phyloP scores from a whole-genome alignment of 2,888 invertebrate genomes.

The Drosophila cracens region DNA sequence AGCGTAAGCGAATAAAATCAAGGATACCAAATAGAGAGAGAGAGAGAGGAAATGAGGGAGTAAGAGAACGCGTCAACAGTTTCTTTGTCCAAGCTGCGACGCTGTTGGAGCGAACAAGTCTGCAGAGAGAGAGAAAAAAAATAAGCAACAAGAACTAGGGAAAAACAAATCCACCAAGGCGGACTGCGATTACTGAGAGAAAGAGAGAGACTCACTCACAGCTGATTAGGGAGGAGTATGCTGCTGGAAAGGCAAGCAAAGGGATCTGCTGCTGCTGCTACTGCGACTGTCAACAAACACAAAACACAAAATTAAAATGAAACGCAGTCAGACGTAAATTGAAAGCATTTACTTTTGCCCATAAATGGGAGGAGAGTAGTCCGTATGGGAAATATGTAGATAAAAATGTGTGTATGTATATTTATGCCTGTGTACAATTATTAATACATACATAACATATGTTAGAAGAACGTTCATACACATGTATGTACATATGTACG shows the following conservation, averaged over 20 bases:
- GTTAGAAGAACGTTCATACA: slow-evolving; percentile 12
- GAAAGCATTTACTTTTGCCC: slow-evolving; percentile 65
- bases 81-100: slow-evolving; percentile 51
- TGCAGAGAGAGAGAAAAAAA: slow-evolving; percentile 6
- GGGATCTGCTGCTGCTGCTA: slow-evolving; percentile 10
- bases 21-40: slow-evolving; percentile 61
- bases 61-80: slow-evolving; percentile 44
- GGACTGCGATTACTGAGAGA: slow-evolving; percentile 16
- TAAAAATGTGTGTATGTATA: slow-evolving; percentile 5
- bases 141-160: slow-evolving; percentile 16
- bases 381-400: slow-evolving; percentile 8
- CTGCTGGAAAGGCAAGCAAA: slow-evolving; percentile 2
- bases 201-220: slow-evolving; percentile 36
- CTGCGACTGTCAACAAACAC: slow-evolving; percentile 51
- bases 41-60: neutral
- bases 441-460: slow-evolving; percentile 1
- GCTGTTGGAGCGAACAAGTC: slow-evolving; percentile 17
- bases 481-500: slow-evolving; percentile 9
- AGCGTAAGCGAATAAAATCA: slow-evolving; percentile 57
- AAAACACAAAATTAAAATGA: slow-evolving; percentile 46
- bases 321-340: slow-evolving; percentile 65
- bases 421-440: slow-evolving; percentile 3
- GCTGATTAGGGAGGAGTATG: slow-evolving; percentile 59
- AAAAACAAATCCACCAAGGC: slow-evolving; percentile 20
- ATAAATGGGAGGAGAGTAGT: slow-evolving; percentile 34